Percentiles rank a stretch among this genome's conserved stretches.
phyloP scores from a whole-genome alignment of 2,888 invertebrate genomes.

The Amiota mariae region DNA sequence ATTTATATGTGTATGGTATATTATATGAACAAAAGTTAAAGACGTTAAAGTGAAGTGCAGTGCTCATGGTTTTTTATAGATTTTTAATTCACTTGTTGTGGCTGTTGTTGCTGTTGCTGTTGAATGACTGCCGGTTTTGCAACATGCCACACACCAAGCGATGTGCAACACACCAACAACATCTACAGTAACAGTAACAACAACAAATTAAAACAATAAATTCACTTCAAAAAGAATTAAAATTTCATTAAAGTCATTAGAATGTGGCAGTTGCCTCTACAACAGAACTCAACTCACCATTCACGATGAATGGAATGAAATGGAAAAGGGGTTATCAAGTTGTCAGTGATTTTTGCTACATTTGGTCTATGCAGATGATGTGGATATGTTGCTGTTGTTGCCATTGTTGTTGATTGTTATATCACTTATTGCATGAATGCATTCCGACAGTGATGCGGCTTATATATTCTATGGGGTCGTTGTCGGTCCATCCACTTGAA shows the following conservation, averaged over 20 bases:
- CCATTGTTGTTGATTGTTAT: conserved; percentile 15
- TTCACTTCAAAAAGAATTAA: conserved; percentile 69
- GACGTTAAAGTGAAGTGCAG: conserved; percentile 5
- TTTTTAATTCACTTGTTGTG: background rate
- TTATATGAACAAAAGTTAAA: too few species aligned
- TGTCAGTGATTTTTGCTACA: too few species aligned
- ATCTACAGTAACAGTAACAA: conserved; percentile 36
- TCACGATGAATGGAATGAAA: background rate
- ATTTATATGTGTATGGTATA: background rate
- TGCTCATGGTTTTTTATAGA: conserved; percentile 22
- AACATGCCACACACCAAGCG: conserved; percentile 60
- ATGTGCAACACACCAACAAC: conserved; percentile 40
- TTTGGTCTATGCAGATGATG: too few species aligned
- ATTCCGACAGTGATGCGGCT: too few species aligned
- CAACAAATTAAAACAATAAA: conserved; percentile 64
- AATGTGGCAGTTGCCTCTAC: conserved; percentile 45
- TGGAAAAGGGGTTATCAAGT: too few species aligned
- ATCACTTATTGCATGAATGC: conserved; percentile 17
- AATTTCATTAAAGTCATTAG: conserved; percentile 72
- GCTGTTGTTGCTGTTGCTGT: conserved; percentile 3
- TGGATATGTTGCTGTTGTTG: conserved; percentile 1
- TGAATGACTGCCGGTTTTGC: conserved; percentile 33
- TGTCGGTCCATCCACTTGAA: too few species aligned
- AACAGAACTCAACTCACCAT: conserved; percentile 48
- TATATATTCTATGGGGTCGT: too few species aligned